phyloP scores from a whole-genome alignment of 2,113 vertebrate genomes.

The Carettochelys insculpta region DNA sequence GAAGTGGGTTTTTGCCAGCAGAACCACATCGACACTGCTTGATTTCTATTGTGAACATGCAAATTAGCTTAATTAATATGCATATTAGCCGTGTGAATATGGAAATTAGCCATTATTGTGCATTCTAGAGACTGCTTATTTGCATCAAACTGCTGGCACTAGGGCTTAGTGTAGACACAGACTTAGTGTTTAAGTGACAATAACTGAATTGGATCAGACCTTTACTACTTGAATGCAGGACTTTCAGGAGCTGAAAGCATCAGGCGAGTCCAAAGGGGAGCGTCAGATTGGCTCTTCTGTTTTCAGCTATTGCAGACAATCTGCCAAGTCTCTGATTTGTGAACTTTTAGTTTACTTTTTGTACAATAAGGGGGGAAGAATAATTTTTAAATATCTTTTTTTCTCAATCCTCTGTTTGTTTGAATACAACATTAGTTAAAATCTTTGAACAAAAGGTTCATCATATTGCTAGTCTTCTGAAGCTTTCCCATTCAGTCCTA shows the following conservation, averaged over 20 bases:
- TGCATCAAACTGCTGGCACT: too few relatives aligned
- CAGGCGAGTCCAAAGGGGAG: background rate
- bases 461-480: background rate
- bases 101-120: too few relatives aligned
- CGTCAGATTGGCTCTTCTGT: background rate
- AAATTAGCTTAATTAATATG: too few relatives aligned
- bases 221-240: background rate
- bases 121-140: too few relatives aligned
- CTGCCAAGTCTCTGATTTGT: background rate
- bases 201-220: background rate
- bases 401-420: background rate
- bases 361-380: constrained; percentile 9
- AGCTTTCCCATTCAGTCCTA: background rate
- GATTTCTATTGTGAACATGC: too few relatives aligned
- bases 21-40: too few relatives aligned
- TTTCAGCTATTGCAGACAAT: background rate
- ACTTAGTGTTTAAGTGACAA: background rate
- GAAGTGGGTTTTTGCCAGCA: too few relatives aligned
- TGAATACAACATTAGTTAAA: background rate
- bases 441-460: background rate
- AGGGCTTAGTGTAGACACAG: too few relatives aligned
- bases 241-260: background rate
- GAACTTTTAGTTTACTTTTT: background rate
- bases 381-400: background rate
- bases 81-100: too few relatives aligned